Base-by-base conservation (phyloP, 1,140 invertebrate genomes). In the Pentalonia nigronervosa region DNA sequence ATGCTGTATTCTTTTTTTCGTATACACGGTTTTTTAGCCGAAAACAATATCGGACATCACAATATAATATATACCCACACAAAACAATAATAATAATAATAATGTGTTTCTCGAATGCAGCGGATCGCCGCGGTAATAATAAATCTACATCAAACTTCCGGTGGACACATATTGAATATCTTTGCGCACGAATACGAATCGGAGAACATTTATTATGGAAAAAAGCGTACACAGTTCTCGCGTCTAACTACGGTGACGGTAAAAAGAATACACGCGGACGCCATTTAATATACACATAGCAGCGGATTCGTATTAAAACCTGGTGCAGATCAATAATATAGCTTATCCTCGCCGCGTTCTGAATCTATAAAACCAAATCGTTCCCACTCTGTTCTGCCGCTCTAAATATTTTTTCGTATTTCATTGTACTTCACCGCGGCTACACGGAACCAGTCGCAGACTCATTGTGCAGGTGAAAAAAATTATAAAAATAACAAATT, bases 131-230 rank as follows among this genome's bases (percentile, higher is more conserved):
- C 60, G 11, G n/a, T 41, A 25, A 84, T 45, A 45, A 11, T 56
- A 89, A 36, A 89, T 56, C 17, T 89, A 56, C 88, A 89, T 89
- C 34, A 25, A 36, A 89, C 23, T 41, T 36, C 23, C n/a, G 50
- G 56, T 56, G 50, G 25, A 89, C 88, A 89, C 11, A 21, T 21
- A 89, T 89, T 89, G n/a, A 89, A 89, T 89, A 56, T 56, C 8
- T n/a, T n/a, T n/a, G 56, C 41, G 56, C 8, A 7, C 1, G 48
- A 36, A 56, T 76, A n/a, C 21, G 50, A 53, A 56, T 34, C 36
- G 48, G 1, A 41, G 50, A 56, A 89, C 88, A 56, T 56, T 89
- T 89, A 36, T 89, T 36, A 89, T 50, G 3, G 17, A 36, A 89
- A 87, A 53, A 88, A 53, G 87, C 36, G 48, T 56, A 50, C 56